Conservation (phyloP, 1,140 invertebrate genomes). For the Tetranychus cinnabarinus region DNA sequence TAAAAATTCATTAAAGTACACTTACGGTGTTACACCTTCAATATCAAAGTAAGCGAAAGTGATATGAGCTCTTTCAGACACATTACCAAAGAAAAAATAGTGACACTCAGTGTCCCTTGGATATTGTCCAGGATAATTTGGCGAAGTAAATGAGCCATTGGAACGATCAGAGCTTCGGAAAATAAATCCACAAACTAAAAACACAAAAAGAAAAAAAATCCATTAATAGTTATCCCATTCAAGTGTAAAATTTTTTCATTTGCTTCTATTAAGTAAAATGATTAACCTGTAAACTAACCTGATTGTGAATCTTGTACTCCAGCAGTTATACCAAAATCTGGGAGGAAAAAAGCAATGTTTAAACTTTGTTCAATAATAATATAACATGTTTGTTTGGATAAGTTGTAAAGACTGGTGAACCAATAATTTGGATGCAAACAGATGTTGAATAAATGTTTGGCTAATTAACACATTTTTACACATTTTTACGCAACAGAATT, state of each 20-base stretch:
- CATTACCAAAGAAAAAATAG: slow-evolving; percentile 68
- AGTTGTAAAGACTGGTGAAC: no score
- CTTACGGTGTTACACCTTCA: slow-evolving; percentile 60
- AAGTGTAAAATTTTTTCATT: not conserved
- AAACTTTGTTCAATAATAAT: no score
- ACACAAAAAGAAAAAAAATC: not conserved
- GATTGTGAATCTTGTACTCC: slow-evolving; percentile 31
- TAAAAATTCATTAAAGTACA: not conserved
- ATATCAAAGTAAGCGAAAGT: slow-evolving; percentile 71
- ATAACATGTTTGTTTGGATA: no score
- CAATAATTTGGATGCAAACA: no score
- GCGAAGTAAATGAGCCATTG: slow-evolving; percentile 62
- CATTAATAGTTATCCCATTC: not conserved
- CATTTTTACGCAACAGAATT: no score
- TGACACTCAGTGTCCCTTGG: slow-evolving; percentile 76
- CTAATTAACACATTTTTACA: no score
- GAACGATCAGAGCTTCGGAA: slow-evolving; percentile 38
- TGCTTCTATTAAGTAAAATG: not conserved
- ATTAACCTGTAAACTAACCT: slow-evolving; percentile 8
- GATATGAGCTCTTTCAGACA: slow-evolving; percentile 53
- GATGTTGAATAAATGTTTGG: no score
- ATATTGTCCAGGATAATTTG: slow-evolving; percentile 78
- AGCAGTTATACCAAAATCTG: slow-evolving; percentile 41
- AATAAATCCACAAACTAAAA: slow-evolving; percentile 23
- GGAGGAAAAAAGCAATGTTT: not conserved